A percentile compares a stretch with the other conserved stretches of the same genome.
Conservation (phyloP, 2,113 vertebrate species). For the Coptodon bakossiorum region DNA sequence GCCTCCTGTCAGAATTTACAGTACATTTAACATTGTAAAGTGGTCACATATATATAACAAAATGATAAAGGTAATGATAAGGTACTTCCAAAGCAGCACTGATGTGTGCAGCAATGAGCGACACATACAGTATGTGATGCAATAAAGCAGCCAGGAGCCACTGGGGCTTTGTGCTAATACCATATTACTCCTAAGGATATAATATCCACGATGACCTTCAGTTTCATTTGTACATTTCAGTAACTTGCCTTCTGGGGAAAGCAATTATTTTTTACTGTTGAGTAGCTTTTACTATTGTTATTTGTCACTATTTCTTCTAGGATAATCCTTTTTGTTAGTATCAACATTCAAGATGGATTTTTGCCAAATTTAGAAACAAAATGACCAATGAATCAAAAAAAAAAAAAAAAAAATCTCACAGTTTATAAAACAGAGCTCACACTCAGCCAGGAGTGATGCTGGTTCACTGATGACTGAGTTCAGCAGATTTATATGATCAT, state of each 20-base stretch:
- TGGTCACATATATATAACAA: not conserved
- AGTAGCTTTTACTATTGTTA: not conserved
- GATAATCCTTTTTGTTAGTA: not conserved
- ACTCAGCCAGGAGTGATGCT: fast-evolving
- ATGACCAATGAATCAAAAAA: not conserved
- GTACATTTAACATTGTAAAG: not conserved
- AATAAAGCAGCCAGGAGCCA: not conserved
- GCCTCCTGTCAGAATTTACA: not conserved
- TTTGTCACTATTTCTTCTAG: not conserved
- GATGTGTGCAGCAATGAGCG: not conserved
- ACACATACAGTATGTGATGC: not conserved
- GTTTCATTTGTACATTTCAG: not conserved
- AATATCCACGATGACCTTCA: not conserved
- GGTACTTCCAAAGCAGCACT: not conserved
- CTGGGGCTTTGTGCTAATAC: not conserved
- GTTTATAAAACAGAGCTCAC: not conserved
- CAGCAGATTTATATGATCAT: not conserved
- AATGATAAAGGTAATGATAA: fast-evolving
- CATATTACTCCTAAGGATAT: not conserved
- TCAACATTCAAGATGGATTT: not conserved
- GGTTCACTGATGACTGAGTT: not conserved
- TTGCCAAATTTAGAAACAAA: not conserved
- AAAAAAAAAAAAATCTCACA: not conserved
- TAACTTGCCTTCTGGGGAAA: not conserved
- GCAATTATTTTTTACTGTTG: not conserved